Conservation (phyloP, 2,113 vertebrate genomes). For the Hippocampus mohnikei region DNA sequence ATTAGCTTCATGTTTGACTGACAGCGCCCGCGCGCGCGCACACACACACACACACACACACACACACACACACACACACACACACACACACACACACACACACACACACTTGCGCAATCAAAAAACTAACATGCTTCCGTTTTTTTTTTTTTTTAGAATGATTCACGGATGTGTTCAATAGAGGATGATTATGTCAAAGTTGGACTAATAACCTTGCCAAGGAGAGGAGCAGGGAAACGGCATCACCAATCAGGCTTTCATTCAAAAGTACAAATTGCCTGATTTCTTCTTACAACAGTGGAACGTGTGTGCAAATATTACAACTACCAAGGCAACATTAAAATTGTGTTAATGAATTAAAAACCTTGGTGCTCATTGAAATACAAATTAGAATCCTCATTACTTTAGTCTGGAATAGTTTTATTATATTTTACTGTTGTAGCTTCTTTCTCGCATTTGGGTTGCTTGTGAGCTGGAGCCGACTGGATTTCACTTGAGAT, state of each 20-base stretch:
- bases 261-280: background rate
- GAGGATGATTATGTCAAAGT: slow-evolving; percentile 4
- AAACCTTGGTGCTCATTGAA: background rate
- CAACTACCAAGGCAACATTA: background rate
- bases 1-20: background rate
- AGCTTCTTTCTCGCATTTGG: background rate
- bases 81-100: background rate
- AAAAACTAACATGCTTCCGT: background rate
- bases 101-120: background rate
- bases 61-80: background rate
- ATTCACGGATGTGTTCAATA: background rate
- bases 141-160: background rate
- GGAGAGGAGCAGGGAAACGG: background rate
- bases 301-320: background rate
- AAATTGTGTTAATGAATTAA: background rate
- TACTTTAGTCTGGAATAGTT: background rate
- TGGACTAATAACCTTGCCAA: background rate
- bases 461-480: too few relatives aligned
- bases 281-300: background rate
- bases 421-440: background rate
- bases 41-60: background rate
- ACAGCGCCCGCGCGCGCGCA: too few relatives aligned
- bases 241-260: background rate
- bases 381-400: background rate
- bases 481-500: too few relatives aligned